Percentiles rank a stretch among this genome's conserved stretches.
These are phyloP conservation scores for Laothoe populi DNA, from an alignment of 2,888 invertebrate genomes.

Conservation along the genomic window DNA sequence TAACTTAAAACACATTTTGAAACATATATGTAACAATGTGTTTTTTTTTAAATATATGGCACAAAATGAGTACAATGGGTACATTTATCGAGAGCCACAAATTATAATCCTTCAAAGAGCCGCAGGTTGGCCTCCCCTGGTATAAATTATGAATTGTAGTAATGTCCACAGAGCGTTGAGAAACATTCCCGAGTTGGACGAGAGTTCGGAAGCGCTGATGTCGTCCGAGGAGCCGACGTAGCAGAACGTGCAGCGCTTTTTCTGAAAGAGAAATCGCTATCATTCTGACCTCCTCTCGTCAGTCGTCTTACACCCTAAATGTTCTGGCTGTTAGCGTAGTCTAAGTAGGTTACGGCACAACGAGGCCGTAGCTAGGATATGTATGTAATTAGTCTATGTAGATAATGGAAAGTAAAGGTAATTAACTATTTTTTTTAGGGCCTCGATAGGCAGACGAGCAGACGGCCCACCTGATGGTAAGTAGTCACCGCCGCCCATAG, in stretches of 20 bases:
- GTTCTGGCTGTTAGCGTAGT: slow-evolving; percentile 32
- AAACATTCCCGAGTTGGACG: slow-evolving; percentile 84
- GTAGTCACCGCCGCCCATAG: too few relatives aligned
- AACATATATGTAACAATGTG: too few relatives aligned
- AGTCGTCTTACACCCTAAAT: slow-evolving; percentile 27
- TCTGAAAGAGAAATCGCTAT: slow-evolving; percentile 3
- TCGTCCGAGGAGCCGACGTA: slow-evolving; percentile 79
- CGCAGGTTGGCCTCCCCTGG: too few relatives aligned
- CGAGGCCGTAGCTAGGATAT: slow-evolving; percentile 2
- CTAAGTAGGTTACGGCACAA: slow-evolving; percentile 36
- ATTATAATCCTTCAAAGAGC: too few relatives aligned
- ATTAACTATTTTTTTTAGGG: too few relatives aligned
- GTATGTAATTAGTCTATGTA: neutral
- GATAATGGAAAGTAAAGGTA: neutral
- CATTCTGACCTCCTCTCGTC: slow-evolving; percentile 17
- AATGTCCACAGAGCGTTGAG: slow-evolving; percentile 61
- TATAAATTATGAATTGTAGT: too few relatives aligned
- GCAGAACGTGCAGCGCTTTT: slow-evolving; percentile 41
- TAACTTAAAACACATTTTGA: too few relatives aligned
- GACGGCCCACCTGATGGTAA: too few relatives aligned
- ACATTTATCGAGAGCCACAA: too few relatives aligned
- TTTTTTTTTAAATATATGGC: too few relatives aligned
- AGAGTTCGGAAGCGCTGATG: slow-evolving; percentile 87
- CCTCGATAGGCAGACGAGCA: too few relatives aligned
- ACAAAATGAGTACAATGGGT: neutral